Percentiles rank a stretch among this genome's conserved stretches.
These are phyloP conservation scores for Strigops habroptila DNA, from an alignment of 2,113 vertebrate species.

Conservation along the genomic window DNA sequence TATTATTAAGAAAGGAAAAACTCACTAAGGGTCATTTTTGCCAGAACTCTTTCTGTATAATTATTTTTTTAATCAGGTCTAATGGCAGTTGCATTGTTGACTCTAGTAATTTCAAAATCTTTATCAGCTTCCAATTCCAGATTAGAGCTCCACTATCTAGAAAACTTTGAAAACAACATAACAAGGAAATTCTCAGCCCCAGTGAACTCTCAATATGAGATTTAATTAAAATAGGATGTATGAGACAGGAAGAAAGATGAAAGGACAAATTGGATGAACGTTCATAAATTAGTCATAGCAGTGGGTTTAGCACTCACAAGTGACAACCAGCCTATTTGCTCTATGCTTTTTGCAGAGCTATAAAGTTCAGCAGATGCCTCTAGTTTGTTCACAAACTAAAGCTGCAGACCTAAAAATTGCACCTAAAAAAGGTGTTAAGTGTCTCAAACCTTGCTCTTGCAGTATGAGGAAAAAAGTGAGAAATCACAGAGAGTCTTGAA, in stretches of 20 bases:
- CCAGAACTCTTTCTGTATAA: not conserved
- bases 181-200: not conserved
- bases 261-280: slow-evolving; percentile 12
- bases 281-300: slow-evolving; percentile 53
- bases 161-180: slow-evolving; percentile 9
- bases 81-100: not conserved
- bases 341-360: not conserved
- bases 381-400: not conserved
- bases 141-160: not conserved
- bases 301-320: not conserved
- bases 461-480: not conserved
- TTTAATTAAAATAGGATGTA: slow-evolving; percentile 40
- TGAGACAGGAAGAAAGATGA: slow-evolving; percentile 4
- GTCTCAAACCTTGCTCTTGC: not conserved
- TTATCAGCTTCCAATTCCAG: not conserved
- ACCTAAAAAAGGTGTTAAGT: not conserved
- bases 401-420: not conserved
- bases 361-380: not conserved
- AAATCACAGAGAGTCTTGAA: slow-evolving; percentile 34
- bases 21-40: not conserved
- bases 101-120: not conserved
- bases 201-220: not conserved
- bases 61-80: not conserved
- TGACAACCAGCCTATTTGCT: not conserved
- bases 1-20: not conserved